These are phyloP conservation scores for Scyliorhinus canicula DNA, from an alignment of 2,797 vertebrate genomes.

Conservation along the genomic window DNA sequence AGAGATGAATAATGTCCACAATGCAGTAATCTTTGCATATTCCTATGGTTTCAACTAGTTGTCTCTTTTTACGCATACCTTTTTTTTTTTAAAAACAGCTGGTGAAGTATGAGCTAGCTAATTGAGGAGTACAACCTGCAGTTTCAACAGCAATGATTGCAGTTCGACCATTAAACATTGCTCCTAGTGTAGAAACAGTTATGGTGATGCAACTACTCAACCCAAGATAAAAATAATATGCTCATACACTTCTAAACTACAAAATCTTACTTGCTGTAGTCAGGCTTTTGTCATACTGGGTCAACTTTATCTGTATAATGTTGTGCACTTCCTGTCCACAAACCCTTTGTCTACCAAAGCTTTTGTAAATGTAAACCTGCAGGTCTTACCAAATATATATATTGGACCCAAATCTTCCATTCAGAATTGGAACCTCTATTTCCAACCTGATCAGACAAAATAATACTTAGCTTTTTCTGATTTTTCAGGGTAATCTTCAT, in stretches of 20 bases:
- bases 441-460: no score
- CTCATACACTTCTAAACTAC: background rate
- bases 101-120: background rate
- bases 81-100: background rate
- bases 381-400: no score
- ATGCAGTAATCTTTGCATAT: background rate
- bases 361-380: background rate
- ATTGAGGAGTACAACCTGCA: background rate
- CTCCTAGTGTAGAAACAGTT: background rate
- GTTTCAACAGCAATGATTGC: background rate
- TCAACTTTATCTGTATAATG: background rate
- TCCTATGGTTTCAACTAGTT: background rate
- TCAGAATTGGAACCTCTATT: no score
- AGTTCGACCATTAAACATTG: background rate
- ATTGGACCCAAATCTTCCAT: no score
- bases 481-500: no score
- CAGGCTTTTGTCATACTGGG: background rate
- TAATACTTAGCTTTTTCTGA: no score
- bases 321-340: background rate
- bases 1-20: background rate
- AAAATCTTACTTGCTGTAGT: background rate
- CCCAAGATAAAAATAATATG: background rate
- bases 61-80: background rate
- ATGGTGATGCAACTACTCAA: background rate
- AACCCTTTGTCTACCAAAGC: background rate